Percentiles rank a stretch among this genome's conserved stretches.
These are phyloP conservation scores for Halcyon smyrnensis DNA, from an alignment of 2,797 vertebrate genomes.

Conservation along the genomic window DNA sequence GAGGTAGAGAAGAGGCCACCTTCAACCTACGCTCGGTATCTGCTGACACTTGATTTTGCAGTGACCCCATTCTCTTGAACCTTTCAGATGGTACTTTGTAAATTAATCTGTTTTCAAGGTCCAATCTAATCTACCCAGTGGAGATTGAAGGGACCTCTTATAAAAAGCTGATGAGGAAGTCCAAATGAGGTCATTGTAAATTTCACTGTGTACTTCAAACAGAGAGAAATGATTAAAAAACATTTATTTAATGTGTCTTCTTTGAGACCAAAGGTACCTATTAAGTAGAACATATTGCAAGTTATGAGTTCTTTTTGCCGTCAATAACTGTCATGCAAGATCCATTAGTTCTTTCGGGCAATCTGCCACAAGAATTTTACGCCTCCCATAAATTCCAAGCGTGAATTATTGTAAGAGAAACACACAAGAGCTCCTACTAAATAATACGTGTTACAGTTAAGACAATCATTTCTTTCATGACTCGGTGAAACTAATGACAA, in stretches of 20 bases:
- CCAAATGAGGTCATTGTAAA: slow-evolving; percentile 12
- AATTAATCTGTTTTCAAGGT: neutral
- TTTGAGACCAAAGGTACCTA: slow-evolving; percentile 45
- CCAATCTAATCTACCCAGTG: neutral
- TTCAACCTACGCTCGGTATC: neutral
- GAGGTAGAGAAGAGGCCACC: neutral
- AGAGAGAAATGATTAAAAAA: slow-evolving; percentile 40
- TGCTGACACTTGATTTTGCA: neutral
- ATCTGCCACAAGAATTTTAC: slow-evolving; percentile 11
- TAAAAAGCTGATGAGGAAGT: slow-evolving; percentile 10
- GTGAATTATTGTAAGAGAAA: slow-evolving; percentile 30
- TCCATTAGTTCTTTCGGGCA: slow-evolving; percentile 36
- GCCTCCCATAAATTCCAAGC: neutral
- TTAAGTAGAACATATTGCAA: slow-evolving; percentile 48
- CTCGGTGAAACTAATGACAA: slow-evolving; percentile 34
- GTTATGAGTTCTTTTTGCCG: slow-evolving; percentile 27
- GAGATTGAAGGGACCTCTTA: slow-evolving; percentile 22
- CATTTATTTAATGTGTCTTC: slow-evolving; percentile 39
- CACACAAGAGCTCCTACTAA: neutral
- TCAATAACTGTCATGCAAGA: slow-evolving; percentile 58
- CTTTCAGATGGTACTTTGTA: neutral
- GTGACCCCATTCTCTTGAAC: neutral
- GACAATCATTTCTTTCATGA: slow-evolving; percentile 30
- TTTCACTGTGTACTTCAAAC: slow-evolving; percentile 18
- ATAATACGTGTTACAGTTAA: neutral